Evolutionary conservation across 2,113 vertebrate genomes (phyloP), one percentile per base, ranked within the genome.

Genomic region (Lophochroa leadbeateri): DNA sequence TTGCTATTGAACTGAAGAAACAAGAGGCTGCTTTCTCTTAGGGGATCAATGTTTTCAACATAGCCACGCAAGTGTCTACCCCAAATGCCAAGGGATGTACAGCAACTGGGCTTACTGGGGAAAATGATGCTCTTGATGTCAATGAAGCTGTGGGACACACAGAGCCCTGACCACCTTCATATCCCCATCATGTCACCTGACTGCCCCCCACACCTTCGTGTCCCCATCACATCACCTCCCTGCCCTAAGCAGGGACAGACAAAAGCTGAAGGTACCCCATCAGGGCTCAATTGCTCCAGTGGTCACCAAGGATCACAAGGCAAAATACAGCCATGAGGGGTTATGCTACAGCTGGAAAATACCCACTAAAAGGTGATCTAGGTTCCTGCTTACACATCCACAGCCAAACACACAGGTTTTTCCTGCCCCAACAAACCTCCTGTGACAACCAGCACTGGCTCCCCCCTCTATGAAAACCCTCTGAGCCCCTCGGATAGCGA

Each of bases 231-330:
- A 15, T 13, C 74, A 41, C 58, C 60, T 44, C 76, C 8, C 0
- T 44, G 17, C 16, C 55, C 53, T 3, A 1, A 69, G 44, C 3
- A 11, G 16, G 37, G 43, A 83, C 44, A 83, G 39, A 23, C 43
- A 64, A 64, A 79, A 76, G 57, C 57, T 53, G 39, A 20, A 58
- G 27, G 33, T 27, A 13, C 31, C 14, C 20, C 28, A 24, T 6
- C 7, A 0, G n/a, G 46, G 31, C 17, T 81, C 1, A 3, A 33
- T 0, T 61, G n/a, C n/a, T 53, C 25, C 46, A 65, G 27, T 2
- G 21, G 39, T 5, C 28, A 15, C 10, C 5, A 1, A 44, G 37
- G 43, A 39, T 43, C 16, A 37, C 28, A 31, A 68, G 31, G 63
- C 13, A 77, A 69, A 74, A 63, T 23, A 39, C n/a, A 74, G n/a